A percentile compares a stretch with the other conserved stretches of the same genome.
Conservation (phyloP, 2,113 vertebrate genomes). For the Stegostoma tigrinum region DNA sequence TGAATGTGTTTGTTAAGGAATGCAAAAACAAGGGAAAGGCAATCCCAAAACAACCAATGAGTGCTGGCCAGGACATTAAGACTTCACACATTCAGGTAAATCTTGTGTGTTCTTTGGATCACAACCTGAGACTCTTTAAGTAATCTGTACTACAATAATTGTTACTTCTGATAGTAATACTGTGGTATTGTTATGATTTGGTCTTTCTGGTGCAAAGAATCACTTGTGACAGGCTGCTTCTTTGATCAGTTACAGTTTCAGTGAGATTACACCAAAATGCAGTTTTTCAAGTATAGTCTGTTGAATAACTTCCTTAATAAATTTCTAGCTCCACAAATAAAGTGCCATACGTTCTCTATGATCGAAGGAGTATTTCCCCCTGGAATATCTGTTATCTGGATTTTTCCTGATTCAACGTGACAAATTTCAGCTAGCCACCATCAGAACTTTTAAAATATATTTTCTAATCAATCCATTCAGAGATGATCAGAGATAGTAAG, state of each 20-base stretch:
- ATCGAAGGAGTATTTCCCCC: neutral
- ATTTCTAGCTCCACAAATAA: neutral
- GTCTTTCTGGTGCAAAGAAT: neutral
- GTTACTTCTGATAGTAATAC: neutral
- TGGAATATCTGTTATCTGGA: neutral
- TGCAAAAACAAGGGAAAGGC: conserved; percentile 81
- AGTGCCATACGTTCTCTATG: neutral
- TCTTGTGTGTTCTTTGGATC: neutral
- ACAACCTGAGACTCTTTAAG: neutral
- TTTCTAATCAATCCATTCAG: too few species aligned
- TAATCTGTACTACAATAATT: neutral
- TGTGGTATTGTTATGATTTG: neutral
- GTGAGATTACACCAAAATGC: neutral
- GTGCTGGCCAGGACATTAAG: conserved; percentile 57
- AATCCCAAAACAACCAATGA: conserved; percentile 56
- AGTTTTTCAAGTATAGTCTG: neutral
- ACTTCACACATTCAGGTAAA: conserved; percentile 65
- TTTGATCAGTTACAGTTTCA: neutral
- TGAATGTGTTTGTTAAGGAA: conserved; percentile 75
- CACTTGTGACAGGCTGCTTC: neutral
- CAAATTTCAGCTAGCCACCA: neutral
- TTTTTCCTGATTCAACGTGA: neutral
- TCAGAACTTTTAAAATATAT: too few species aligned
- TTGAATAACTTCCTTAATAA: neutral
- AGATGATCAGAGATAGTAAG: too few species aligned